Evolutionary conservation across 2,888 invertebrate genomes (phyloP), one percentile per base, ranked within the genome.

Genomic region (Polymixis flavicincta): DNA sequence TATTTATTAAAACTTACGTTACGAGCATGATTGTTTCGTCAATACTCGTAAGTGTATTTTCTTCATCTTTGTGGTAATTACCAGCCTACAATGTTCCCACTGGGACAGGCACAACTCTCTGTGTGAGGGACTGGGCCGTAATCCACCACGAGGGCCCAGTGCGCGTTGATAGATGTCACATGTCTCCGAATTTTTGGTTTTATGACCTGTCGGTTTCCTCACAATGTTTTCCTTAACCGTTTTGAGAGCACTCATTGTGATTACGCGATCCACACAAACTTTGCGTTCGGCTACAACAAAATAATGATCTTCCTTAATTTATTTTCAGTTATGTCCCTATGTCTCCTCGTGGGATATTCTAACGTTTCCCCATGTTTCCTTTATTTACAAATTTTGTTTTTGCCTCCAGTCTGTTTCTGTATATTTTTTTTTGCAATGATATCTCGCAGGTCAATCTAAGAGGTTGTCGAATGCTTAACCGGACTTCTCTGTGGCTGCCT

Each of bases 11-110:
- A 59, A 59, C 32, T n/a, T 37, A 66, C 59, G 6, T 19, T 59
- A 59, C 11, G n/a, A 32, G 54, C 32, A n/a, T 13, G 11, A 5
- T 59, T 22, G 32, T 59, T 22, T 59, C 32, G 22, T 13, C 11
- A 32, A 59, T 59, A n/a, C n/a, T n/a, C n/a, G n/a, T n/a, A 22
- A 59, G 11, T 32, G 32, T 59, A 59, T 59, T 59, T 59, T 59
- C 32, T 59, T 19, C 2, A 59, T 22, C 32, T 32, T 22, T 59
- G 32, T 32, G 32, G 32, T 37, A 32, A 11, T 13, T 11, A 45
- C 1, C 3, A 45, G 3, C 11, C 42, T 13, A 11, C 13, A 45
- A 45, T 42, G 42, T 42, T 11, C 42, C 42, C 9, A 42, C 42
- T 45, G 11, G 42, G 42, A 45, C 11, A 45, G 42, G 9, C 42